Evolutionary conservation across 2,113 vertebrate species (phyloP).

Genomic region (Megalops atlanticus): DNA sequence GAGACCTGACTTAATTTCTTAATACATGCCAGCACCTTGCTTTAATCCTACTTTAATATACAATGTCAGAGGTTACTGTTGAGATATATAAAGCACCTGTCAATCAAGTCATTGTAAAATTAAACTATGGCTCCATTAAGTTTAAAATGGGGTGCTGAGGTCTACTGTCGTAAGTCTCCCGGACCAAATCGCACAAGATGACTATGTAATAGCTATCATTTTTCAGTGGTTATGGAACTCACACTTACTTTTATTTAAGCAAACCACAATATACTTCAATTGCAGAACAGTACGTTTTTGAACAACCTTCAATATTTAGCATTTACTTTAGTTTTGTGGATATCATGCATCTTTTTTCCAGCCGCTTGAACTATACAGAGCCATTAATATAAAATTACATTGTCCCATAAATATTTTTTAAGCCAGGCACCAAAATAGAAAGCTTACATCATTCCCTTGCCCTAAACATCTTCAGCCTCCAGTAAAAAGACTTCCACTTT

Average conservation of each 20-base stretch:
- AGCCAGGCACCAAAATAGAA: background rate
- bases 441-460: background rate
- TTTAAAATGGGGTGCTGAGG: conserved; percentile 71
- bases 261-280: background rate
- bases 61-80: conserved; percentile 77
- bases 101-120: conserved; percentile 77
- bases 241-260: conserved; percentile 54
- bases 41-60: conserved; percentile 78
- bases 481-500: background rate
- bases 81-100: conserved; percentile 77
- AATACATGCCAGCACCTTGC: conserved; percentile 75
- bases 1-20: conserved; percentile 75
- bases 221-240: conserved; percentile 63
- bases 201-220: conserved; percentile 66
- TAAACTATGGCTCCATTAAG: conserved; percentile 76
- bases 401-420: too few relatives aligned
- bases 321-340: background rate
- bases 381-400: background rate
- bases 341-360: background rate
- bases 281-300: background rate
- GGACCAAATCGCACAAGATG: conserved; percentile 70
- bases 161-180: conserved; percentile 64
- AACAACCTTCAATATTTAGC: background rate
- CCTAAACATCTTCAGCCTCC: background rate
- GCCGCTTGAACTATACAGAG: background rate